Conservation (phyloP, 2,797 vertebrate species). For the Pantherophis vulpinus region DNA sequence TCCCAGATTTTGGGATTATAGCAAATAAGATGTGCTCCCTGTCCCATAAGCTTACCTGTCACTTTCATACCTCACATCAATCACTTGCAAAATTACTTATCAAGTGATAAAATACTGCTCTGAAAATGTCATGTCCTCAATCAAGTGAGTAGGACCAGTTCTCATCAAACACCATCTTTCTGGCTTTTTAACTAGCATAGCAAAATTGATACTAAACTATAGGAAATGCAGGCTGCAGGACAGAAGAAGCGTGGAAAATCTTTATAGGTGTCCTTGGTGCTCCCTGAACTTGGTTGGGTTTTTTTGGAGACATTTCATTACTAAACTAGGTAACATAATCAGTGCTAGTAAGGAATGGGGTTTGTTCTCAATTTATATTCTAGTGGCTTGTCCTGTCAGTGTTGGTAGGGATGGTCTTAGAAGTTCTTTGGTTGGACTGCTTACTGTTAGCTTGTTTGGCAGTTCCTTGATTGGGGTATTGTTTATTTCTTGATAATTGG, state of each 20-base stretch:
- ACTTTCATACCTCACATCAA: conserved; percentile 28
- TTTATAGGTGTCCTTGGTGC: neutral
- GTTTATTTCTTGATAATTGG: neutral
- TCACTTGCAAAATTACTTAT: conserved; percentile 10
- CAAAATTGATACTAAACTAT: conserved; percentile 12
- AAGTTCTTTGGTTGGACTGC: neutral
- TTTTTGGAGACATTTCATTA: neutral
- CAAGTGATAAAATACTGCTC: neutral
- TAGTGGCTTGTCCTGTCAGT: neutral
- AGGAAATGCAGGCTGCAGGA: conserved; percentile 13
- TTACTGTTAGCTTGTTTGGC: neutral
- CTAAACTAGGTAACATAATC: neutral
- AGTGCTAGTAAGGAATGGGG: neutral
- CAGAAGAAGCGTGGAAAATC: neutral
- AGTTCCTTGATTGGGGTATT: neutral
- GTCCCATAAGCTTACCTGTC: neutral
- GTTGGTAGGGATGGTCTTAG: neutral
- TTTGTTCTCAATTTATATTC: neutral
- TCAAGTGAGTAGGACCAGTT: neutral
- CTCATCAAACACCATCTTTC: conserved; percentile 3
- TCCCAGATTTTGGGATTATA: neutral
- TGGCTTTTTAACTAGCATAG: neutral
- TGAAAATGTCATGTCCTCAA: conserved; percentile 25
- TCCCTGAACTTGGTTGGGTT: neutral
- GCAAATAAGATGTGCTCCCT: neutral